A percentile compares a stretch with the other conserved stretches of the same genome.
These are phyloP conservation scores for Brenthis ino DNA, from an alignment of 2,888 invertebrate species.

Conservation along the genomic window DNA sequence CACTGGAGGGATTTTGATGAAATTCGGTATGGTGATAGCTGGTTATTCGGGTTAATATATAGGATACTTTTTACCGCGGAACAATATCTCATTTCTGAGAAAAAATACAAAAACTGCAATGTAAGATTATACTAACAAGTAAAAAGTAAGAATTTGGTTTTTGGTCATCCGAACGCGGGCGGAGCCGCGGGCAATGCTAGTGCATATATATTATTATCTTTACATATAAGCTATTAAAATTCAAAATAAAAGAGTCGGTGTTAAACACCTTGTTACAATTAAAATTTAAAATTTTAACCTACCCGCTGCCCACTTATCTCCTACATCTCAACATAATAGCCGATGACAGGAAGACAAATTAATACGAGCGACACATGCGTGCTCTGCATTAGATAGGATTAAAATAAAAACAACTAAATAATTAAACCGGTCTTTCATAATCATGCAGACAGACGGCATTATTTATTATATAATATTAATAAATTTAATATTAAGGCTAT, in stretches of 20 bases:
- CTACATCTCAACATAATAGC: conserved; percentile 36
- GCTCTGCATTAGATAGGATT: conserved; percentile 39
- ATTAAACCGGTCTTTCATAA: conserved; percentile 38
- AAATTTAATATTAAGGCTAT: background rate
- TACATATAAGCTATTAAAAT: background rate
- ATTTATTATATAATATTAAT: conserved; percentile 17
- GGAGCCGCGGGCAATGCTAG: too few relatives aligned
- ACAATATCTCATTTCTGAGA: too few relatives aligned
- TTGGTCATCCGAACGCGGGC: too few relatives aligned
- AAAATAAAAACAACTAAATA: conserved; percentile 39
- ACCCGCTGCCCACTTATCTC: conserved; percentile 35
- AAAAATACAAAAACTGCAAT: too few relatives aligned
- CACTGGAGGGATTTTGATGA: too few relatives aligned
- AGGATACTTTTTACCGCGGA: too few relatives aligned
- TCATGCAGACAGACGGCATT: conserved; percentile 9
- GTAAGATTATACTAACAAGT: too few relatives aligned
- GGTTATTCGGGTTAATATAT: too few relatives aligned
- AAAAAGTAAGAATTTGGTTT: too few relatives aligned
- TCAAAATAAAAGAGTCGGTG: background rate
- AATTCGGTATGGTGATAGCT: too few relatives aligned
- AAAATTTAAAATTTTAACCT: background rate
- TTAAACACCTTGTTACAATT: background rate
- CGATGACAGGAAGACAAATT: conserved; percentile 62
- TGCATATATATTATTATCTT: background rate
- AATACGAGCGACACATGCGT: conserved; percentile 51